Evolutionary conservation across 2,888 invertebrate genomes (phyloP).

Genomic region (Athalia rosae): DNA sequence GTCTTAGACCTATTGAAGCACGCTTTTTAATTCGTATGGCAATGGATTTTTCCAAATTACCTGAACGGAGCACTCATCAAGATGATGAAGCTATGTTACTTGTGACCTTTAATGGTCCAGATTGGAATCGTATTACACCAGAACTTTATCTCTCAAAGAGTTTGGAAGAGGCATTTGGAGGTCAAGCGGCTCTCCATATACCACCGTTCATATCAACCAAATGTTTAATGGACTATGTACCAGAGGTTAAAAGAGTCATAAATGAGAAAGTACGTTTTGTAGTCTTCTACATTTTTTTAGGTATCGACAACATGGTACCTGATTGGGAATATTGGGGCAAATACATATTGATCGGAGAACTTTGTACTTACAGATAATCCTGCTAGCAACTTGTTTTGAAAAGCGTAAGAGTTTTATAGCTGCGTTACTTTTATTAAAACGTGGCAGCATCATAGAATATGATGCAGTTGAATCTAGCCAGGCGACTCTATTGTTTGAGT

Average conservation of each 20-base stretch:
- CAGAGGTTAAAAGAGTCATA: conserved; percentile 75
- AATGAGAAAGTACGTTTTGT: conserved; percentile 74
- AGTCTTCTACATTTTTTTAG: neutral
- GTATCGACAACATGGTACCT: neutral
- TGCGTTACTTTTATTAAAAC: conserved; percentile 62
- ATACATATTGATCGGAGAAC: neutral
- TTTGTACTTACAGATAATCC: conserved; percentile 58
- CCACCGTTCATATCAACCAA: conserved; percentile 72
- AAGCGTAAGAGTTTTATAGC: conserved; percentile 57
- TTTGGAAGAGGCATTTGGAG: conserved; percentile 75
- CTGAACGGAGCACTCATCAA: conserved; percentile 76
- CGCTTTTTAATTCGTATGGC: conserved; percentile 81
- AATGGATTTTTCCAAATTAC: conserved; percentile 79
- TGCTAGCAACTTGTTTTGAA: conserved; percentile 48
- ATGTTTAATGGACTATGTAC: conserved; percentile 77
- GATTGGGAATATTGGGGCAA: neutral
- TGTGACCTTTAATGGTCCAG: conserved; percentile 77
- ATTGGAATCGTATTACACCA: conserved; percentile 72
- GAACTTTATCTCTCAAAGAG: conserved; percentile 75
- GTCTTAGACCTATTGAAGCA: conserved; percentile 72
- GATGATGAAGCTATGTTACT: conserved; percentile 76
- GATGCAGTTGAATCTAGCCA: conserved; percentile 71
- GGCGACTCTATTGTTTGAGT: conserved; percentile 70
- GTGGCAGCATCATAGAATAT: conserved; percentile 73
- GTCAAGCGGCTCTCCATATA: conserved; percentile 69